Evolutionary conservation across 2,113 vertebrate species (phyloP), one percentile per base, ranked within the genome.

Genomic region (Isichthys henryi): DNA sequence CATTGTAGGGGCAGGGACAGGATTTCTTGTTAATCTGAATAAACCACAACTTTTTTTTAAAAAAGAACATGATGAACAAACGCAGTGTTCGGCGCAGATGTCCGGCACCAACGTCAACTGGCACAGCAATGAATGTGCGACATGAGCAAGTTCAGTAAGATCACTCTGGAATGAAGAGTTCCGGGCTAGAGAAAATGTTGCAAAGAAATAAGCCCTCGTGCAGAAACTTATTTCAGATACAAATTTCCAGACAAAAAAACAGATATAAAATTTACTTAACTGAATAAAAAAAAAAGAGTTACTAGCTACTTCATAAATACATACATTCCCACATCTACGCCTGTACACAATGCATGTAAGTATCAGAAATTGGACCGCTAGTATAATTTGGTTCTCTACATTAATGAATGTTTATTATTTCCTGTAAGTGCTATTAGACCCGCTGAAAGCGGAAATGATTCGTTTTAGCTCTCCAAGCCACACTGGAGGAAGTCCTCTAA

Each of bases 401-500:
- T 52, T 80, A 88, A 88, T 74, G 3, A 88, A 52, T 5, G 66
- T 48, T 45, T 86, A 87, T 87, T 15, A 31, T 39, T 87, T 53
- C 89, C 89, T 66, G 50, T 23, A 86, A 45, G 74, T 52, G 15
- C 50, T 84, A 35, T 84, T 50, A 39, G 35, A 31, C n/a, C 23
- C 77, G 11, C 4, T 58, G 82, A 89, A 83, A 53, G 35, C 3
- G 90, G 90, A 92, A 94, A 88, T 89, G 53, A 91, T 93, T 85
- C 74, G 89, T 92, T 90, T 91, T 88, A 66, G 91, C 91, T 94
- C 92, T 91, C 91, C 82, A 87, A 89, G 11, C 1, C 89, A 88
- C 89, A 95, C 94, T 92, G 90, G 88, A 89, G n/a, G 91, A 90
- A 90, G 93, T 90, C 86, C 90, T 91, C 89, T 49, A 91, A 90